Base-by-base conservation (phyloP, 1,140 invertebrate species). In the Araneus ventricosus region DNA sequence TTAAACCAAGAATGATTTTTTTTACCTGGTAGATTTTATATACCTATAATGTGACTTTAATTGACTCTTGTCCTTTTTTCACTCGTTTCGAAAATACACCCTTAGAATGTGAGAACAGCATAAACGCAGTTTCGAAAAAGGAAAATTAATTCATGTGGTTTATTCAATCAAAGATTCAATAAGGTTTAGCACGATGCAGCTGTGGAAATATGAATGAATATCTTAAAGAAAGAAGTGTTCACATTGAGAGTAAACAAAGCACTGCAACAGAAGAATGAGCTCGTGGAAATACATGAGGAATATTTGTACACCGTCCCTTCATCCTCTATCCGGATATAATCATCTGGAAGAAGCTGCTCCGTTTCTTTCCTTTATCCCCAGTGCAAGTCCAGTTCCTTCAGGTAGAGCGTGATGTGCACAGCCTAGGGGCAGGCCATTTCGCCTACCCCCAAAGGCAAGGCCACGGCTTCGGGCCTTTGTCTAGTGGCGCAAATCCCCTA, bases 361-460 rank as follows among this genome's bases (percentile, higher is more conserved):
- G 37, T 85, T 92, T 70, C 80, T 45, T 45, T 61, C 41, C 82
- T 92, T 52, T 52, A 84, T 84, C 27, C 39, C n/a, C 27, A 82
- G 24, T 82, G 37, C 34, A 27, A 75, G 61, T 45, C 87, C 39
- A 88, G 52, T 88, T 88, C 86, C 86, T 88, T 39, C 7, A 88
- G 86, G 30, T 67, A 88, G 86, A 89, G 89, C 89, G 75, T 90
- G 79, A 90, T 89, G 75, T 27, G 52, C 75, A 84, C 27, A 20
- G 89, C 89, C 90, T 37, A n/a, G 82, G 90, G 90, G 90, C 80
- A 80, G 57, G 89, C 67, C 70, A 85, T 70, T 70, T 86, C 91
- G 84, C 85, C 91, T 70, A 92, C 90, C 91, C 91, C 91, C 91
- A 75, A 85, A 87, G 91, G 91, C 91, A 93, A 93, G 91, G 91